Evolutionary conservation across 1,140 invertebrate genomes (phyloP).

Genomic region (Batillaria attramentaria): DNA sequence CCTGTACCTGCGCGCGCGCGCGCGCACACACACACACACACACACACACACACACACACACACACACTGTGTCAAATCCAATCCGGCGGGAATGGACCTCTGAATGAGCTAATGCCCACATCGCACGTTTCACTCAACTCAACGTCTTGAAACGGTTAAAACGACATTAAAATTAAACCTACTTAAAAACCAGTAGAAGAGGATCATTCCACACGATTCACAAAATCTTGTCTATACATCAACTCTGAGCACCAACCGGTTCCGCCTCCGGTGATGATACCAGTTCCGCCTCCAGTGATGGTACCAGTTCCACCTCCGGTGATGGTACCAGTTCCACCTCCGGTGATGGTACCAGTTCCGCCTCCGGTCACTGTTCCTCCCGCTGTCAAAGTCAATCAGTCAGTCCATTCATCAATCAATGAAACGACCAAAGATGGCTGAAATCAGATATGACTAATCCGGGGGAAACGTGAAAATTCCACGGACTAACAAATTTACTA

Average conservation of each 20-base stretch:
- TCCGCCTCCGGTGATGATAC: neutral
- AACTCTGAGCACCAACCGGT: neutral
- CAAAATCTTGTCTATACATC: neutral
- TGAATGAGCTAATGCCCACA: too few species aligned
- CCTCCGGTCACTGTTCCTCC: conserved; percentile 15
- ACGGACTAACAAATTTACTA: neutral
- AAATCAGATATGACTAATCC: neutral
- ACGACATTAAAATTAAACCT: neutral
- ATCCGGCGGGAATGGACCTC: neutral
- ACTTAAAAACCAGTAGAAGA: neutral
- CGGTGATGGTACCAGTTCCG: conserved; percentile 33
- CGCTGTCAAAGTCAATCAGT: conserved; percentile 12
- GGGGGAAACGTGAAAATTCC: neutral
- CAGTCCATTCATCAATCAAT: neutral
- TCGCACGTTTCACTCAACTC: too few species aligned
- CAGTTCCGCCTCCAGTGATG: neutral
- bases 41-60: neutral
- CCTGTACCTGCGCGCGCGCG: conserved; percentile 9
- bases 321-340: conserved; percentile 5
- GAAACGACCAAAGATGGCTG: too few species aligned
- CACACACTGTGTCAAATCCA: neutral
- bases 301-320: conserved; percentile 15
- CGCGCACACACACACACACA: neutral
- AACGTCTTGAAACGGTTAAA: neutral
- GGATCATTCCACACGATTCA: neutral